Evolutionary conservation across 2,113 vertebrate genomes (phyloP).

Genomic region (Rhinolophus sinicus): DNA sequence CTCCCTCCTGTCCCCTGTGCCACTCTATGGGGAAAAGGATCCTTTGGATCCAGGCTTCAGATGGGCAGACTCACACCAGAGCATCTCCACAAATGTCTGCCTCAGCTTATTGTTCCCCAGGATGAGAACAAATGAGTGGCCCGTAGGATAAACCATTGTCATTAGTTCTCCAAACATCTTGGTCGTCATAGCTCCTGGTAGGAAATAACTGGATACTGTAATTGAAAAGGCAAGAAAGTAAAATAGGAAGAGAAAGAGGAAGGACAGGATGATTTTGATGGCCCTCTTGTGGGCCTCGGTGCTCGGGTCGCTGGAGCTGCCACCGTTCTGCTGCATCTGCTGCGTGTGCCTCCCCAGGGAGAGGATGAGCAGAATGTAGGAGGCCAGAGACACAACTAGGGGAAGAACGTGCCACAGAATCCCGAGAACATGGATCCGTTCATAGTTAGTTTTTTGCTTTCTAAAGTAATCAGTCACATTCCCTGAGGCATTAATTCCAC

Average conservation of each 20-base stretch:
- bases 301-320: slow-evolving; percentile 6
- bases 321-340: not conserved
- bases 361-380: slow-evolving; percentile 64
- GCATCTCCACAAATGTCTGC: slow-evolving; percentile 6
- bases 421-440: slow-evolving; percentile 36
- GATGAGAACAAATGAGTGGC: slow-evolving; percentile 69
- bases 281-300: slow-evolving; percentile 57
- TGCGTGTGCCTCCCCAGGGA: slow-evolving; percentile 56
- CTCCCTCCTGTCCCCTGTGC: not conserved
- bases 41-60: not conserved
- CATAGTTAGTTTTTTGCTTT: not conserved
- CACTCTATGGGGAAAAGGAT: not conserved
- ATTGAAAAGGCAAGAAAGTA: slow-evolving; percentile 48
- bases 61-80: not conserved
- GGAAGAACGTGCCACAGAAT: slow-evolving; percentile 56
- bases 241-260: slow-evolving; percentile 58
- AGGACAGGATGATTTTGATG: slow-evolving; percentile 57
- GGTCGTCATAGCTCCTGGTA: not conserved
- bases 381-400: not conserved
- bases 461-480: slow-evolving; percentile 19
- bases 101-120: slow-evolving; percentile 61
- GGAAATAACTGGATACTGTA: not conserved
- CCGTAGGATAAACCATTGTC: slow-evolving; percentile 1
- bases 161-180: not conserved
- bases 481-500: not conserved